Evolutionary conservation across 2,113 vertebrate genomes (phyloP), one percentile per base, ranked within the genome.

Genomic region (Coptodon bakossiorum): DNA sequence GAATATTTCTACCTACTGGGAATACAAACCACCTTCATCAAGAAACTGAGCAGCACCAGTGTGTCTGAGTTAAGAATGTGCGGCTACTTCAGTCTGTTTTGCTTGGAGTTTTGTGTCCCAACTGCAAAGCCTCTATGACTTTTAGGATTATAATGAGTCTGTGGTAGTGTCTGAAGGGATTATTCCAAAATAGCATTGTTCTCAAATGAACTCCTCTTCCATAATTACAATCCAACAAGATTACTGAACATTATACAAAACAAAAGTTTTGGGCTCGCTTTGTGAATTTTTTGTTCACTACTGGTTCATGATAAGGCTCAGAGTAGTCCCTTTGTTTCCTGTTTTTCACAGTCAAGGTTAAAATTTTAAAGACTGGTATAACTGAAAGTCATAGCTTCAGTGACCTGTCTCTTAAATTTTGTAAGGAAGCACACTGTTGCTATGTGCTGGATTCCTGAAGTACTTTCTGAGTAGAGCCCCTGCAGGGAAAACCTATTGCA

Each of bases 401-500:
- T 38, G 68, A 83, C 45, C 45, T 27, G 61, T 19, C 66, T 48
- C 38, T 78, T 24, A 87, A 78, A 83, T 54, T 5, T 87, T 63
- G 13, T 68, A 59, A 56, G 45, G 22, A 81, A 31, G 48, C 9
- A n/a, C 19, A 19, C 54, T 36, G 53, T 78, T 91, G 79, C 57
- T 68, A 63, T 87, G 61, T 54, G 50, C 59, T 57, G 76, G 57
- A 89, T 92, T 93, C 56, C 79, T 73, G 48, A 89, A 79, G 83
- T 86, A 29, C 76, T 79, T 85, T 85, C 36, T 71, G 56, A 84
- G 59, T 29, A 3, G 78, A 88, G 53, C 87, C 86, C 92, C 93
- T 82, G 83, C 88, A 90, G 93, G 84, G 83, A 85, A 88, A 94
- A 88, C 80, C 71, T 66, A 87, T 89, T 89, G 84, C 88, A 89